Percentiles rank a stretch among this genome's conserved stretches.
These are phyloP conservation scores for Enteromius unitaeniatus DNA, from an alignment of 2,797 vertebrate species.

Conservation along the genomic window DNA sequence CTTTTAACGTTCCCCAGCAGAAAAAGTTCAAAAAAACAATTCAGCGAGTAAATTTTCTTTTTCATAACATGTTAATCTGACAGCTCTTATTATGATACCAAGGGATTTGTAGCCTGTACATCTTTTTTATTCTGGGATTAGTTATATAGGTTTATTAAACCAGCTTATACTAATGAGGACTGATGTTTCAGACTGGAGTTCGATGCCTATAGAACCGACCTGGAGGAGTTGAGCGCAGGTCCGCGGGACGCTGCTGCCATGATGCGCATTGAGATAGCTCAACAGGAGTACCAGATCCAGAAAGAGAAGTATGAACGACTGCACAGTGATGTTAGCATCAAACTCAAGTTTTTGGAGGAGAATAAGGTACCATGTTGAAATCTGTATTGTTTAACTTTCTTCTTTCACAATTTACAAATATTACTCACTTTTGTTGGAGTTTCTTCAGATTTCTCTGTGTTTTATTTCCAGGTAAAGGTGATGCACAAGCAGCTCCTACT, in stretches of 20 bases:
- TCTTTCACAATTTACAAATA: neutral
- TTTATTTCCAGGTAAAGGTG: conserved; percentile 88
- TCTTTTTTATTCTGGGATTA: neutral
- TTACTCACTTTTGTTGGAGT: neutral
- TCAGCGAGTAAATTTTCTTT: neutral
- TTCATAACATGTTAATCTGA: neutral
- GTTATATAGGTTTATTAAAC: neutral
- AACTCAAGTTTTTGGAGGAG: conserved; percentile 97
- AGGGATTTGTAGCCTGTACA: neutral
- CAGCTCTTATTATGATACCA: neutral
- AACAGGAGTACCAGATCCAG: conserved; percentile 91
- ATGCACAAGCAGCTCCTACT: conserved; percentile 99
- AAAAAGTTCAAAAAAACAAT: neutral
- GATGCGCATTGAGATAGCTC: conserved; percentile 89
- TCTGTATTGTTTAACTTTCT: neutral
- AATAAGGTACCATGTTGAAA: conserved; percentile 84
- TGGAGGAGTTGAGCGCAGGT: conserved; percentile 93
- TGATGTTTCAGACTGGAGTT: conserved; percentile 86
- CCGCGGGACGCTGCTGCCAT: conserved; percentile 86
- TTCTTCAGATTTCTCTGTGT: neutral
- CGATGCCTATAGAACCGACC: conserved; percentile 93
- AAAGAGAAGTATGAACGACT: conserved; percentile 94
- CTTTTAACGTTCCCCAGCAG: neutral
- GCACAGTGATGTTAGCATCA: conserved; percentile 94
- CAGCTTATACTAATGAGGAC: neutral